phyloP scores from a whole-genome alignment of 23 tunicate genomes.

The Styela clava region DNA sequence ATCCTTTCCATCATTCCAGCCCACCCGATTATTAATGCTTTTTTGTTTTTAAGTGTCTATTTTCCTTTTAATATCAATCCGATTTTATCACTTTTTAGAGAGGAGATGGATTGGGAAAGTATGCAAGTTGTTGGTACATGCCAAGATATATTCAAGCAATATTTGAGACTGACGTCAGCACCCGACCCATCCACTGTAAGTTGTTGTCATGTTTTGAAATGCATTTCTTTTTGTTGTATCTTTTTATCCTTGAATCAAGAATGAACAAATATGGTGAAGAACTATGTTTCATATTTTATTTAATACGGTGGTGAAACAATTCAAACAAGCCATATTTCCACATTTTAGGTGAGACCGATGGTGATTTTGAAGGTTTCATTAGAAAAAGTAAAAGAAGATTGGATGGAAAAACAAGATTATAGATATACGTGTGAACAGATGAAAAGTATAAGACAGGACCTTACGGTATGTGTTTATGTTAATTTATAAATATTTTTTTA shows the following conservation, averaged over 20 bases:
- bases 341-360: constrained; percentile 69
- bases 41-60: background rate
- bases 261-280: background rate
- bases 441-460: constrained; percentile 96
- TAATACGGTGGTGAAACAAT: too few relatives aligned
- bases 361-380: constrained; percentile 51
- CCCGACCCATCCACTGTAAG: constrained; percentile 91
- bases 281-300: background rate
- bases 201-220: background rate
- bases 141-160: constrained; percentile 85
- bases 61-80: background rate
- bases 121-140: constrained; percentile 90
- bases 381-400: constrained; percentile 73
- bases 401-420: constrained; percentile 90
- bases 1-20: background rate
- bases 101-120: constrained; percentile 64
- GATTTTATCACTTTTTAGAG: constrained; percentile 24
- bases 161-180: constrained; percentile 93
- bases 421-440: constrained; percentile 91
- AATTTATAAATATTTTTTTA: too few relatives aligned
- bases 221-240: background rate
- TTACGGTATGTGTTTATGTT: constrained; percentile 56
- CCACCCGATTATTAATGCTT: too few relatives aligned
- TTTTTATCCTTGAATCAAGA: background rate
- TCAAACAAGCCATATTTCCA: too few relatives aligned